Evolutionary conservation across 2,888 invertebrate species (phyloP).

Genomic region (Amphipyra tragopoginis): DNA sequence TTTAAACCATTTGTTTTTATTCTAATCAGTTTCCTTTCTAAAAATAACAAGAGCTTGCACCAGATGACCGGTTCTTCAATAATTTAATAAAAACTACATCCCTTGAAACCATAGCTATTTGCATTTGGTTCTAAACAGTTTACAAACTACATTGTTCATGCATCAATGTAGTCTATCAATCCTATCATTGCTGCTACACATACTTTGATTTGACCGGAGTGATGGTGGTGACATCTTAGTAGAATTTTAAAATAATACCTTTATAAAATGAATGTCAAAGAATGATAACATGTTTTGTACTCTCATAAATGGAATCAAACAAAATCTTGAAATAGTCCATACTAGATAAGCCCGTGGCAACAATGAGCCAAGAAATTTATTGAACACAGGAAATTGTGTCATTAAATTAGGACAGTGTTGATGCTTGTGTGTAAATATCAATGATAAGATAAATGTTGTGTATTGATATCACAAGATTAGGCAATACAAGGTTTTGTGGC

Average conservation of each 20-base stretch:
- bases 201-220: neutral
- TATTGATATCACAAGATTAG: slow-evolving; percentile 30
- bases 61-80: no score
- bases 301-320: neutral
- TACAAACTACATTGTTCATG: neutral
- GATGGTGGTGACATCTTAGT: neutral
- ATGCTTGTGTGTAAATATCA: slow-evolving; percentile 22
- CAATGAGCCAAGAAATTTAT: neutral
- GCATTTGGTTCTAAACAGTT: no score
- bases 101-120: no score
- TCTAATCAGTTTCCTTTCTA: no score
- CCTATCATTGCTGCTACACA: neutral
- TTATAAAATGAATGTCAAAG: no score
- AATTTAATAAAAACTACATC: no score
- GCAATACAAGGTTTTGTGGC: slow-evolving; percentile 26
- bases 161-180: neutral
- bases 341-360: neutral
- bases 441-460: slow-evolving; percentile 43
- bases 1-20: no score
- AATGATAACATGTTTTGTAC: no score
- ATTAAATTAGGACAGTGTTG: slow-evolving; percentile 28
- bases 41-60: no score
- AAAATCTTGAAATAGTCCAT: neutral
- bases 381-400: slow-evolving; percentile 25
- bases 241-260: neutral